Conservation (phyloP, 1,140 invertebrate species). For the Microplitis demolitor region DNA sequence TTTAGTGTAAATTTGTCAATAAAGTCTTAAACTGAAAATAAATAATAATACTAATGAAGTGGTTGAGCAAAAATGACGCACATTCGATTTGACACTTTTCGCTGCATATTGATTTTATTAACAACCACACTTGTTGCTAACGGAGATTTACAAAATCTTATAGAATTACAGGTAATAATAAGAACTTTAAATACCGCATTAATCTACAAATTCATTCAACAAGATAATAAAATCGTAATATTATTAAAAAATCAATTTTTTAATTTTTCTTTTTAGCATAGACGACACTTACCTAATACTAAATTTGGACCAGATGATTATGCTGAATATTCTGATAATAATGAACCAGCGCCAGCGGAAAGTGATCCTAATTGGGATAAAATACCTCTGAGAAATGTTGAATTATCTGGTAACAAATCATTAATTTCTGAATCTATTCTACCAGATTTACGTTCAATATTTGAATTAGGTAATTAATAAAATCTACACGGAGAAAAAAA, state of each 20-base stretch:
- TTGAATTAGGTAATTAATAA: constrained; percentile 36
- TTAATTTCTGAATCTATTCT: constrained; percentile 29
- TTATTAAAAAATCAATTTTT: not conserved
- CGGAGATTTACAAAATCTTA: constrained; percentile 18
- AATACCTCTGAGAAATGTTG: constrained; percentile 17
- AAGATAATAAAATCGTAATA: no score
- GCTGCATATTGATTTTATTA: constrained; percentile 33
- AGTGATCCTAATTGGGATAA: constrained; percentile 16
- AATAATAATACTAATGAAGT: not conserved
- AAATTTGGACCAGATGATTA: constrained; percentile 40
- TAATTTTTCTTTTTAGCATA: constrained; percentile 16
- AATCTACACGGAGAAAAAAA: no score
- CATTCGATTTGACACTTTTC: constrained; percentile 29
- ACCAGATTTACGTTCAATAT: constrained; percentile 7
- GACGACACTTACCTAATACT: constrained; percentile 29
- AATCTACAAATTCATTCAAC: no score
- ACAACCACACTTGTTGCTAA: constrained; percentile 11
- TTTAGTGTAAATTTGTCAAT: no score
- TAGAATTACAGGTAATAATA: constrained; percentile 32
- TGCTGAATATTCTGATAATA: constrained; percentile 38
- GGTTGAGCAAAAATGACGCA: constrained; percentile 29
- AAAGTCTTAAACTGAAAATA: not conserved
- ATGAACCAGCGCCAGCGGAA: constrained; percentile 31
- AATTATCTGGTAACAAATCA: constrained; percentile 13
- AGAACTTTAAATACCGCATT: not conserved